Base-by-base conservation (phyloP, 1,140 invertebrate genomes). In the Aleiodes sp. region DNA sequence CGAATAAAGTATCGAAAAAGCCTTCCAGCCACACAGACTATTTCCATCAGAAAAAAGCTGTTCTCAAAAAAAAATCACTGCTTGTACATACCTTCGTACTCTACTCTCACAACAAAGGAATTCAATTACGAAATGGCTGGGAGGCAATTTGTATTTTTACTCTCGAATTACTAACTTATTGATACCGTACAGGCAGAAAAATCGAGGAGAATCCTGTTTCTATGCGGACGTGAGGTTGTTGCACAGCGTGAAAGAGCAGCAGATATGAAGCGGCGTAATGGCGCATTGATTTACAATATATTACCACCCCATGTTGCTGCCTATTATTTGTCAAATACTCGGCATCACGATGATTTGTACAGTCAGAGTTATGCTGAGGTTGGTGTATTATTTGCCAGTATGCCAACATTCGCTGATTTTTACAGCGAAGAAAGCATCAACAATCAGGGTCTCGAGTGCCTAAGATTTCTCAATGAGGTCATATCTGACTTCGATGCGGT, bases 401-500 rank as follows among this genome's bases (percentile, higher is more conserved):
- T 98, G 95, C 96, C 96, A 35, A 97, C 97, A 84, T 98, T 97
- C 84, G 74, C 88, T 90, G 96, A 97, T 87, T 98, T 98, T 80
- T 98, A 98, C 82, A 96, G 94, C 29, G 96, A 98, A 87, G 96
- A 98, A 80, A 94, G 93, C 14, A 96, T 98, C 12, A 97, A 98
- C 82, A 98, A 98, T 86, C 96, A 97, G 88, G 97, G 97, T 28
- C 88, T 98, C 68, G 96, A 98, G 85, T 98, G 97, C 87, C 89
- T 98, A 65, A 90, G 97, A 73, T 98, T 99, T 83, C 89, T 99
- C 14, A 98, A 99, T 83, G 97, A 99, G 91, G 96, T 99, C 66
- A 98, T 99, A 78, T 97, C 96, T 0, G 97, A 98, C 87, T 99
- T 98, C 84, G 97, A 99, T 89, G 93, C 95, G 73, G 94, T 96